Conservation (phyloP, 2,113 vertebrate genomes). For the Rhinichthys klamathensis region DNA sequence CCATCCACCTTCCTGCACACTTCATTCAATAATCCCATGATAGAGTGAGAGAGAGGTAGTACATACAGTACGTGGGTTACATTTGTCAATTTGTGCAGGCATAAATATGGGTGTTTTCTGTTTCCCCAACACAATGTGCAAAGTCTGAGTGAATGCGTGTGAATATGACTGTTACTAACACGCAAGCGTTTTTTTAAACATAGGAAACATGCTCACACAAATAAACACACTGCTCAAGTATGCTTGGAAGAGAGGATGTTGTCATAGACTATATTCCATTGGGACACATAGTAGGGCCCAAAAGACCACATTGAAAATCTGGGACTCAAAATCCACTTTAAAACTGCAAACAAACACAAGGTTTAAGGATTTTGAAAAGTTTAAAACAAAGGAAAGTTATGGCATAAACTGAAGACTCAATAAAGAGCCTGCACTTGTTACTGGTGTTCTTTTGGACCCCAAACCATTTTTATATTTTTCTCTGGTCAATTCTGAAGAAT, state of each 20-base stretch:
- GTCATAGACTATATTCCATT: background rate
- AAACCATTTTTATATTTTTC: background rate
- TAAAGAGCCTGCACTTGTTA: background rate
- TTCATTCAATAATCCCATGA: conserved; percentile 26
- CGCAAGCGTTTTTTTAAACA: background rate
- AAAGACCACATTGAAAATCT: background rate
- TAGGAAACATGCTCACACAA: conserved; percentile 16
- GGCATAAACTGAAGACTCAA: background rate
- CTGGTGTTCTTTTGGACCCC: background rate
- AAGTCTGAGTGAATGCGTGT: background rate
- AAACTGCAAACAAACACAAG: background rate
- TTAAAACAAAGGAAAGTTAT: background rate
- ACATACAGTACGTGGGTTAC: background rate
- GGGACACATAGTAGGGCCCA: background rate
- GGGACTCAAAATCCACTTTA: background rate
- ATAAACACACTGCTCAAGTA: conserved; percentile 14
- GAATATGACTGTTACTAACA: background rate
- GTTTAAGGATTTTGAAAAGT: background rate
- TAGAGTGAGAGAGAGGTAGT: background rate
- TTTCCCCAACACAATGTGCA: background rate
- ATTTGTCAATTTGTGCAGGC: background rate
- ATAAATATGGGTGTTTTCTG: background rate
- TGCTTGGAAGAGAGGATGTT: conserved; percentile 16
- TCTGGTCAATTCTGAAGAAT: background rate
- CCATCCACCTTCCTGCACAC: background rate